Base-by-base conservation (phyloP, 2,888 invertebrate genomes). In the Polyommatus icarus region DNA sequence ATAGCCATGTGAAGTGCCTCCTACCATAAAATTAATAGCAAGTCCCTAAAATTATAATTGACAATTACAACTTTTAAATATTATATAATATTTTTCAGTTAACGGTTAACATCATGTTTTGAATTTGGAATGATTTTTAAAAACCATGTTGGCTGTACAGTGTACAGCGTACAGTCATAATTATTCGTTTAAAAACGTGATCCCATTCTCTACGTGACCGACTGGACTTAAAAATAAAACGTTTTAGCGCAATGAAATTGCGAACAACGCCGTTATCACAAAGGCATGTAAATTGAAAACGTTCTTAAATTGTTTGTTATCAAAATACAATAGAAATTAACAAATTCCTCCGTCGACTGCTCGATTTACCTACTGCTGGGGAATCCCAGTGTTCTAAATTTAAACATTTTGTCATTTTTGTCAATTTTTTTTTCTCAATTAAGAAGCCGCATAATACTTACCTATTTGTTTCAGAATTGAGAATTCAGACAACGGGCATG, bases 101-200 rank as follows among this genome's bases (percentile, higher is more conserved):
- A 24, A 10, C 8, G 61, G 24, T 3, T 24, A 20, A 61, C 24
- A 24, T 12, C 2, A 15, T 29, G 67, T 88, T 88, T 88, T 84
- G 84, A 85, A 87, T 85, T 84, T 83, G 84, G 86, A 88, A 84
- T 84, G 85, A 86, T 85, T 85, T 77, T 79, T 81, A 79, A 80
- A 80, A 82, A 82, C 80, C 81, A 83, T 87, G 85, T 84, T 85
- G 86, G 85, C 84, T 84, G 85, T 86, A 82, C 77, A 79, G 84
- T 84, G 85, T 86, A 82, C 77, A 79, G 84, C 86, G 84, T 85
- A 86, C 86, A 84, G 85, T 88, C 86, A 88, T 91, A 91, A 91
- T 91, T 91, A 89, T 89, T 89, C 88, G 87, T 89, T 88, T 86
- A 76, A 85, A 88, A 83, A 92, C 92, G 93, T 93, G 92, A 92